Percentiles rank a stretch among this genome's conserved stretches.
Evolutionary conservation across 2,888 invertebrate species (phyloP).

Genomic region (Parelbella ahira): DNA sequence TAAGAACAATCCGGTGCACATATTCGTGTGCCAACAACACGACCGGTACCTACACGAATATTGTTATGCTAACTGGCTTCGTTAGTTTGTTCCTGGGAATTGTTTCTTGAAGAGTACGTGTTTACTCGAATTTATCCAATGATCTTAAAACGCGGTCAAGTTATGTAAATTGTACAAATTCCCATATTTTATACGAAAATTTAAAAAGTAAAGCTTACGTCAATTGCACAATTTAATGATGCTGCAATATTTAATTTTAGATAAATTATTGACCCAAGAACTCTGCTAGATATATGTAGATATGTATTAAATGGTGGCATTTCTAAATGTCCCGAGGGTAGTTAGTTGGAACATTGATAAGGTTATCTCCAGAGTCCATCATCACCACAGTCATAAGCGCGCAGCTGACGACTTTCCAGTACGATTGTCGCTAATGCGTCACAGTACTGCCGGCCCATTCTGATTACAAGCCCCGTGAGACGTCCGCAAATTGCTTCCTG

Average conservation of each 20-base stretch:
- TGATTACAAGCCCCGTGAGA: constrained; percentile 41
- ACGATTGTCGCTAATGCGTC: constrained; percentile 34
- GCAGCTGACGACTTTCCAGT: constrained; percentile 44
- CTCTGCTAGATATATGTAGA: too few relatives aligned
- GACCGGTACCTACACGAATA: constrained; percentile 63
- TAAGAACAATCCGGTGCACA: constrained; percentile 62
- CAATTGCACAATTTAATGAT: too few relatives aligned
- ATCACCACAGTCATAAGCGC: constrained; percentile 21
- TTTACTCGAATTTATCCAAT: constrained; percentile 54
- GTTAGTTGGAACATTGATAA: too few relatives aligned
- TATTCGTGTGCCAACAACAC: constrained; percentile 45
- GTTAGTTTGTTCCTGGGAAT: constrained; percentile 76
- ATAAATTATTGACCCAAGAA: too few relatives aligned
- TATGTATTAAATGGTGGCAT: too few relatives aligned
- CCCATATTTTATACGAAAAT: neutral
- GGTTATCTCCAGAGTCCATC: constrained; percentile 8
- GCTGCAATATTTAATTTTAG: too few relatives aligned
- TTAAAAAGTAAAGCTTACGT: too few relatives aligned
- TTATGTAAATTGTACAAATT: constrained; percentile 43
- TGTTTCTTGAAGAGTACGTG: constrained; percentile 57
- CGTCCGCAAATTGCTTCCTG: constrained; percentile 45
- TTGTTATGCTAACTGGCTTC: constrained; percentile 78
- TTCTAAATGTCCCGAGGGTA: too few relatives aligned
- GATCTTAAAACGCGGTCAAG: constrained; percentile 53
- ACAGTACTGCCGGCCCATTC: constrained; percentile 29